Evolutionary conservation across 2,113 vertebrate species (phyloP).

Genomic region (Cygnus atratus): DNA sequence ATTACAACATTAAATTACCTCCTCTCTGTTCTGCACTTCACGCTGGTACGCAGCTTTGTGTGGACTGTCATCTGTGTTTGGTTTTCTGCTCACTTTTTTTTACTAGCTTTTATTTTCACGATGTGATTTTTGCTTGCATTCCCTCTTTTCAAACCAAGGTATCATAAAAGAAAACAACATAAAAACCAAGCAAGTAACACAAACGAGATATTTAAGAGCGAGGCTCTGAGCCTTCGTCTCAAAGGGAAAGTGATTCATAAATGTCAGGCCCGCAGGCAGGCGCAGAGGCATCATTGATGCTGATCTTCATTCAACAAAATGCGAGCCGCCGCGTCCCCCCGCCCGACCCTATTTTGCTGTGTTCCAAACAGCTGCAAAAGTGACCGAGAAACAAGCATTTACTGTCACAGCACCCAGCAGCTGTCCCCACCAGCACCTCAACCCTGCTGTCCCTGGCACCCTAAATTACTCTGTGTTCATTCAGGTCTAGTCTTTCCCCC

Average conservation of each 20-base stretch:
- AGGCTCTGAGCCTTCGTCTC: neutral
- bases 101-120: neutral
- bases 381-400: constrained; percentile 60
- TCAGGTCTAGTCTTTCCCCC: constrained; percentile 30
- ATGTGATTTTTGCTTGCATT: fast-evolving
- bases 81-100: neutral
- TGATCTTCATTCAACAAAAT: constrained; percentile 24
- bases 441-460: constrained; percentile 73
- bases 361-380: constrained; percentile 73
- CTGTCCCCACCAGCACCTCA: constrained; percentile 42
- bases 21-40: neutral
- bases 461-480: constrained; percentile 63
- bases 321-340: neutral
- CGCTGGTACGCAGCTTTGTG: neutral
- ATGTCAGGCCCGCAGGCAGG: neutral
- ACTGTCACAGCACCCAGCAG: constrained; percentile 70
- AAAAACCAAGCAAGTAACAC: neutral
- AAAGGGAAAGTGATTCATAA: constrained; percentile 6
- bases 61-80: fast-evolving
- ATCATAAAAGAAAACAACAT: neutral
- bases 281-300: constrained; percentile 14
- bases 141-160: neutral
- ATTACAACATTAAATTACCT: neutral
- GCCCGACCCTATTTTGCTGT: constrained; percentile 46
- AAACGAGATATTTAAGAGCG: neutral